Evolutionary conservation across 2,113 vertebrate species (phyloP), one percentile per base, ranked within the genome.

Genomic region (Nothobranchius furzeri): DNA sequence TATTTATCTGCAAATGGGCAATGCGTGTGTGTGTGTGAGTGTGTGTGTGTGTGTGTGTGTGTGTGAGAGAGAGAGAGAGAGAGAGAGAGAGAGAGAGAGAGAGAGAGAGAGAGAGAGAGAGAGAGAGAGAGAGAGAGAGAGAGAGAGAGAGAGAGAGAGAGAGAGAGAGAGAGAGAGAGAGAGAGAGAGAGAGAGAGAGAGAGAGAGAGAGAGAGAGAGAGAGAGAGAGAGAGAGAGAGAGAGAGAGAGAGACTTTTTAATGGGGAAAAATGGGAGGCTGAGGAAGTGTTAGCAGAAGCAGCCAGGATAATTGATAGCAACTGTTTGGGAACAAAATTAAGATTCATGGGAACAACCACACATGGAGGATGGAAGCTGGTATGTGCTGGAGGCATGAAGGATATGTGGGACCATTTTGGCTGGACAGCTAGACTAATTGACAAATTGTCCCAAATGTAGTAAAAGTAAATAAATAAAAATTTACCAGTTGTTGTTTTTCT

Each of bases 221-320:
- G 30, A 30, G 30, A 30, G 30, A 82, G 58, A 73, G 83, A 72
- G 47, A 81, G 60, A 76, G 78, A 68, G 57, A 65, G 80, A 79
- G 86, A 81, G 62, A 46, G 10, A 1, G 37, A 8, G 37, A 40
- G 37, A 40, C 9, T 40, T 9, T 82, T 80, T 86, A 89, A 87
- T 85, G 69, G 81, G 82, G 79, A 90, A 80, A 83, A 89, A 84
- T 89, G 83, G 76, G 87, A 83, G 83, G 81, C 73, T 72, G 84
- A 86, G 74, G 81, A 75, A 82, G 78, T 81, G 83, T 87, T 82
- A 81, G 86, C 81, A 70, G 82, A 76, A 81, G 87, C 73, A 73
- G 85, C 71, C 57, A 57, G 59, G 56, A 91, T 91, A 93, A 94
- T 92, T 93, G 89, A 93, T 91, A 89, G 86, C 86, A 81, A 89